Conservation (phyloP, 2,113 vertebrate genomes). For the Marmota flaviventris region DNA sequence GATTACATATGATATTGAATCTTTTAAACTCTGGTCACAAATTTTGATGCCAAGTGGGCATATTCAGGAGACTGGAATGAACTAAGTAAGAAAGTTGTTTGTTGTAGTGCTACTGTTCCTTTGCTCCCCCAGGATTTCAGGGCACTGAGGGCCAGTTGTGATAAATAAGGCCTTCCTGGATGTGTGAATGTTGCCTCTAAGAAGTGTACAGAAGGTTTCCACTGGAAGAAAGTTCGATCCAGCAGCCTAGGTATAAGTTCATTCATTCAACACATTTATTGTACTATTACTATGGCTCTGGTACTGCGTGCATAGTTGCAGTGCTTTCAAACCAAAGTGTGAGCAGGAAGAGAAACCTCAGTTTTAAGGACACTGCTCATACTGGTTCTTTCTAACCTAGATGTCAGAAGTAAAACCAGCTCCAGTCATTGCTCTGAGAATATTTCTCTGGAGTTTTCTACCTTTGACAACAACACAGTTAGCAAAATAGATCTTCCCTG, state of each 20-base stretch:
- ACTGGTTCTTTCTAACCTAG: not conserved
- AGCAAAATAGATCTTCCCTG: not conserved
- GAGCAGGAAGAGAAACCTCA: not conserved
- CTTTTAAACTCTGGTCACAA: slow-evolving; percentile 23
- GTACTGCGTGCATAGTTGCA: not conserved
- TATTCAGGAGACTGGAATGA: not conserved
- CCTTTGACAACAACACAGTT: not conserved
- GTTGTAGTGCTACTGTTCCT: not conserved
- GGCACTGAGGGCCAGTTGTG: not conserved
- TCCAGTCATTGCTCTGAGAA: not conserved
- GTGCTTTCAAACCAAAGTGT: slow-evolving; percentile 15
- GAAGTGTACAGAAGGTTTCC: not conserved
- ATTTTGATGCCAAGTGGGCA: not conserved
- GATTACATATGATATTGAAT: not conserved
- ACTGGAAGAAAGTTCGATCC: not conserved
- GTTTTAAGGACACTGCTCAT: slow-evolving; percentile 11
- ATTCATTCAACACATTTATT: slow-evolving; percentile 63
- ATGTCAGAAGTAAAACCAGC: slow-evolving; percentile 10
- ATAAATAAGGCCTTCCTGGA: not conserved
- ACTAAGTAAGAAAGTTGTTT: not conserved
- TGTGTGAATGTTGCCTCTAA: not conserved
- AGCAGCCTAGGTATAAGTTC: not conserved
- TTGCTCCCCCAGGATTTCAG: not conserved
- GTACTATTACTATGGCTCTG: not conserved
- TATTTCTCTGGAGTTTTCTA: slow-evolving; percentile 30